A percentile compares a stretch with the other conserved stretches of the same genome.
Evolutionary conservation across 2,797 vertebrate genomes (phyloP).

Genomic region (Periparus ater): DNA sequence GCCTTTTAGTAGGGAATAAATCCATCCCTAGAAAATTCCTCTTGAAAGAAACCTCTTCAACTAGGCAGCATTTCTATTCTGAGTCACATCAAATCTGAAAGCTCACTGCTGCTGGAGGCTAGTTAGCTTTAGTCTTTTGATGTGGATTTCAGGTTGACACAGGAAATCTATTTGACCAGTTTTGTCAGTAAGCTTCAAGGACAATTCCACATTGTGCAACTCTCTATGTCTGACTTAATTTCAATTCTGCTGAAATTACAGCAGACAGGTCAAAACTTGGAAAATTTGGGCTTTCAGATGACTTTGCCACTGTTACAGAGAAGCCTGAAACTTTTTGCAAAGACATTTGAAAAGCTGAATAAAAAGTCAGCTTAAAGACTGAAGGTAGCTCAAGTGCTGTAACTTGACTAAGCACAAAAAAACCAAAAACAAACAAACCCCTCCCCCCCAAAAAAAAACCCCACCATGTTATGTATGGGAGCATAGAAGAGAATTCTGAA

Average conservation of each 20-base stretch:
- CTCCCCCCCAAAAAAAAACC: too few species aligned
- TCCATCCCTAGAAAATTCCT: background rate
- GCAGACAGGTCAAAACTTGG: background rate
- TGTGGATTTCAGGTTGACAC: conserved; percentile 24
- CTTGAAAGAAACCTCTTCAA: background rate
- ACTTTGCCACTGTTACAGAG: background rate
- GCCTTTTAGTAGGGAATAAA: background rate
- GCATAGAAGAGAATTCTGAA: background rate
- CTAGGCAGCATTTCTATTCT: background rate
- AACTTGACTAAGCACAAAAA: background rate
- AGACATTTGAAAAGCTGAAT: background rate
- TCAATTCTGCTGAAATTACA: background rate
- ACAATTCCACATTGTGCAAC: background rate
- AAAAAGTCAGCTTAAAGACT: background rate
- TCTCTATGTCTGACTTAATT: background rate
- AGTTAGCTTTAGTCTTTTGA: conserved; percentile 10
- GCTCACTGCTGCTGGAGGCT: conserved; percentile 6
- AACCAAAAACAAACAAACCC: background rate
- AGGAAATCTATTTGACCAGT: conserved; percentile 1
- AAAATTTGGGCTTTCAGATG: background rate
- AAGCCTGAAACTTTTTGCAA: background rate
- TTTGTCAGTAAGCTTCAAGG: conserved; percentile 8
- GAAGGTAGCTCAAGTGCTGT: background rate
- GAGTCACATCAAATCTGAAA: background rate
- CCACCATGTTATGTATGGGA: background rate